phyloP scores from a whole-genome alignment of 1,140 invertebrate genomes.

The Brachionus asplanchnoidis region DNA sequence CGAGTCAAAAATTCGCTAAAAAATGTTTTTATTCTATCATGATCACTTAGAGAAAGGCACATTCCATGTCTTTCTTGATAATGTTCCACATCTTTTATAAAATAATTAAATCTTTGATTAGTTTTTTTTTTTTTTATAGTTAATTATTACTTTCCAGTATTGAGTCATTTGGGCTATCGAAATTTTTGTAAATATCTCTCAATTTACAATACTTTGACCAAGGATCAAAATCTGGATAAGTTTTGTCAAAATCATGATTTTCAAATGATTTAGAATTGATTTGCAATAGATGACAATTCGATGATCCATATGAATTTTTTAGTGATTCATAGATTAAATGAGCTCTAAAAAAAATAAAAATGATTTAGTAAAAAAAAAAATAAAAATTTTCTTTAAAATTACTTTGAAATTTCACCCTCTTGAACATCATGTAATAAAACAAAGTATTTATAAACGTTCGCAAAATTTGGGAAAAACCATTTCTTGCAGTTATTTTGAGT shows the following conservation, averaged over 20 bases:
- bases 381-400: slow-evolving; percentile 44
- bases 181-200: not conserved
- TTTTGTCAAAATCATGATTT: not conserved
- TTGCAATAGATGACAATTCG: slow-evolving; percentile 77
- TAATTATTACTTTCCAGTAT: not conserved
- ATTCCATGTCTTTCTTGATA: slow-evolving; percentile 60
- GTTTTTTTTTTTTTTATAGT: not conserved
- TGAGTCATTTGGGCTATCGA: not conserved
- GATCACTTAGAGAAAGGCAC: slow-evolving; percentile 71
- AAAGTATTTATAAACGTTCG: slow-evolving; percentile 73
- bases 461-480: slow-evolving; percentile 72
- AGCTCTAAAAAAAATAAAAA: slow-evolving; percentile 63
- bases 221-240: slow-evolving; percentile 3
- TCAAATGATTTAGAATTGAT: slow-evolving; percentile 68
- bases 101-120: not conserved
- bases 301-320: slow-evolving; percentile 74
- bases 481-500: slow-evolving; percentile 70
- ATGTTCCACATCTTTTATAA: not conserved
- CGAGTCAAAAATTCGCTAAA: slow-evolving; percentile 81
- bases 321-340: slow-evolving; percentile 74
- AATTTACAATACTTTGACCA: slow-evolving; percentile 25
- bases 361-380: slow-evolving; percentile 17
- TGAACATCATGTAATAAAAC: slow-evolving; percentile 78
- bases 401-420: slow-evolving; percentile 65
- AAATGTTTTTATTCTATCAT: slow-evolving; percentile 73